Evolutionary conservation across 2,888 invertebrate species (phyloP).

Genomic region (Antitype chi): DNA sequence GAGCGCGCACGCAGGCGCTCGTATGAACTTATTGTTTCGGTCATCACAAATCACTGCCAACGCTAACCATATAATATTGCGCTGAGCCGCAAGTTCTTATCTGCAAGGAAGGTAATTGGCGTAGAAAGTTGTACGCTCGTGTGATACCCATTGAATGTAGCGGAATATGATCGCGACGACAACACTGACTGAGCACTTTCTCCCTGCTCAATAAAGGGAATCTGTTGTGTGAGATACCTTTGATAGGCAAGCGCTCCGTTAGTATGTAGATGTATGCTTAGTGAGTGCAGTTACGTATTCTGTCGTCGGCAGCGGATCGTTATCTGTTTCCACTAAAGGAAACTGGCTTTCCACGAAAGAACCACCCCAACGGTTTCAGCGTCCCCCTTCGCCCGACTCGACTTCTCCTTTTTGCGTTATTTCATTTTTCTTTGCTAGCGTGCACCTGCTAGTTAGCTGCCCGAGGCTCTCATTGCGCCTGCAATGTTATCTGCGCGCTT

Average conservation of each 20-base stretch:
- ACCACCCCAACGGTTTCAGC: constrained; percentile 84
- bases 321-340: constrained; percentile 91
- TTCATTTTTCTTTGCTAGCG: constrained; percentile 89
- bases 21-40: constrained; percentile 15
- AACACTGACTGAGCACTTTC: constrained; percentile 77
- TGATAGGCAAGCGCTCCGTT: constrained; percentile 78
- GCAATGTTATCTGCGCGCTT: constrained; percentile 76
- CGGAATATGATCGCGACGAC: constrained; percentile 71
- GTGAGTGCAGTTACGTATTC: constrained; percentile 89
- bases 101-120: constrained; percentile 61
- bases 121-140: constrained; percentile 45
- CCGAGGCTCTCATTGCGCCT: constrained; percentile 82
- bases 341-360: constrained; percentile 89
- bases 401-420: constrained; percentile 88
- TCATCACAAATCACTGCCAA: constrained; percentile 19
- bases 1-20: constrained; percentile 25
- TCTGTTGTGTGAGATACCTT: constrained; percentile 84
- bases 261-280: constrained; percentile 86
- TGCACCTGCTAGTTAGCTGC: constrained; percentile 89
- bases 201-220: constrained; percentile 75
- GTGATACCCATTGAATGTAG: constrained; percentile 52
- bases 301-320: constrained; percentile 90
- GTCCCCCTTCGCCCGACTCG: constrained; percentile 79
- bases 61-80: constrained; percentile 1
- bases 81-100: constrained; percentile 36